Percentiles rank a stretch among this genome's conserved stretches.
Conservation (phyloP, 23 tunicate genomes). For the Halocynthia aurantium region DNA sequence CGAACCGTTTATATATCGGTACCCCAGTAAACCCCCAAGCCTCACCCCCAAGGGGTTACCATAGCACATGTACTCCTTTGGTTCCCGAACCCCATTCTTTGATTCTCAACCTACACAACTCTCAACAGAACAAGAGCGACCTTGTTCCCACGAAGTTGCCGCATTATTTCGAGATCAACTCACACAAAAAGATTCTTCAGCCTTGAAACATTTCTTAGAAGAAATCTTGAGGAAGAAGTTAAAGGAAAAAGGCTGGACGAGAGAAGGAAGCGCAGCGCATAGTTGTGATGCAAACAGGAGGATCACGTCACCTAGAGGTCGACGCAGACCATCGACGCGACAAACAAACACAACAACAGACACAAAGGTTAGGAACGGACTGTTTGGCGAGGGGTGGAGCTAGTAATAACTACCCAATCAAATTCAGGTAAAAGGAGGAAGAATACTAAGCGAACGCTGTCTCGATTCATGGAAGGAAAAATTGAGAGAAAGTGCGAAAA, state of each 20-base stretch:
- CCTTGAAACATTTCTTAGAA: conserved; percentile 39
- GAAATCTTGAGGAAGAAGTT: conserved; percentile 41
- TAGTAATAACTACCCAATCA: neutral
- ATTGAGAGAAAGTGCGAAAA: conserved; percentile 16
- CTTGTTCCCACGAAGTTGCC: no score
- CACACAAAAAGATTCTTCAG: conserved; percentile 13
- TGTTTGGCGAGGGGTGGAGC: neutral
- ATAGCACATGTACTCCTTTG: no score
- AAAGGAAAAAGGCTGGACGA: conserved; percentile 15
- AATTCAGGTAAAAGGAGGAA: neutral
- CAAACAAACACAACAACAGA: neutral
- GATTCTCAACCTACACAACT: no score
- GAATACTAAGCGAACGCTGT: neutral
- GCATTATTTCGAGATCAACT: neutral
- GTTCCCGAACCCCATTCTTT: no score
- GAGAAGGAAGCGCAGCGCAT: neutral
- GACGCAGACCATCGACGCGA: neutral
- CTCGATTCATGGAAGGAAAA: conserved; percentile 12
- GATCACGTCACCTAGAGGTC: conserved; percentile 5
- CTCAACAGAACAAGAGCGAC: no score
- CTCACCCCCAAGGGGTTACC: no score
- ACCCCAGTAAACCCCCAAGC: no score
- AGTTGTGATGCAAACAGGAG: neutral
- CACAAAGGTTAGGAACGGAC: neutral
- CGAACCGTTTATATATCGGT: no score